phyloP scores from a whole-genome alignment of 2,797 vertebrate species.

The Sebastes nivosus region DNA sequence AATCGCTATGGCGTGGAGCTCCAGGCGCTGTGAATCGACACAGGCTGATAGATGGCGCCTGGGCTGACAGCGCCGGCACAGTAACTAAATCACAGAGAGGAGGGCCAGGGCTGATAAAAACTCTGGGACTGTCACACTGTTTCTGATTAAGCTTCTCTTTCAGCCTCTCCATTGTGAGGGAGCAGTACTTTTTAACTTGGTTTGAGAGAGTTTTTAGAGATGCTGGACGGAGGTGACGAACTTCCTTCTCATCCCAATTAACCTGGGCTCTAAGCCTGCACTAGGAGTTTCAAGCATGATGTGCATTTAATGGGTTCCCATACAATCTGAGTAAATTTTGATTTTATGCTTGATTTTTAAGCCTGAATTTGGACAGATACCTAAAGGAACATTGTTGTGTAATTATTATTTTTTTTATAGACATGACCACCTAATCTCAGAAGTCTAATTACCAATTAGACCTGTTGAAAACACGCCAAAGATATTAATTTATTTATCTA shows the following conservation, averaged over 20 bases:
- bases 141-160: conserved; percentile 65
- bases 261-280: conserved; percentile 5
- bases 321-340: not conserved
- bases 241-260: conserved; percentile 29
- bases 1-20: conserved; percentile 52
- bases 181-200: conserved; percentile 50
- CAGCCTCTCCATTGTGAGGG: conserved; percentile 19
- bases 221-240: conserved; percentile 11
- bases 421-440: not conserved
- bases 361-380: not conserved
- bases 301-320: not conserved
- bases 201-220: conserved; percentile 33
- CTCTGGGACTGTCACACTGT: conserved; percentile 42
- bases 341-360: not conserved
- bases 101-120: conserved; percentile 69
- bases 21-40: conserved; percentile 50
- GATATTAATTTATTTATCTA: not conserved
- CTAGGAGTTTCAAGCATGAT: not conserved
- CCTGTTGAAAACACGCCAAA: not conserved
- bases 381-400: not conserved
- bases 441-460: not conserved
- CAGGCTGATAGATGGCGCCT: conserved; percentile 67
- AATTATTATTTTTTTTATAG: not conserved
- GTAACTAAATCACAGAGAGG: conserved; percentile 72
- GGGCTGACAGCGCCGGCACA: conserved; percentile 58